Evolutionary conservation across 2,113 vertebrate species (phyloP), one percentile per base, ranked within the genome.

Genomic region (Oreamnos americanus): DNA sequence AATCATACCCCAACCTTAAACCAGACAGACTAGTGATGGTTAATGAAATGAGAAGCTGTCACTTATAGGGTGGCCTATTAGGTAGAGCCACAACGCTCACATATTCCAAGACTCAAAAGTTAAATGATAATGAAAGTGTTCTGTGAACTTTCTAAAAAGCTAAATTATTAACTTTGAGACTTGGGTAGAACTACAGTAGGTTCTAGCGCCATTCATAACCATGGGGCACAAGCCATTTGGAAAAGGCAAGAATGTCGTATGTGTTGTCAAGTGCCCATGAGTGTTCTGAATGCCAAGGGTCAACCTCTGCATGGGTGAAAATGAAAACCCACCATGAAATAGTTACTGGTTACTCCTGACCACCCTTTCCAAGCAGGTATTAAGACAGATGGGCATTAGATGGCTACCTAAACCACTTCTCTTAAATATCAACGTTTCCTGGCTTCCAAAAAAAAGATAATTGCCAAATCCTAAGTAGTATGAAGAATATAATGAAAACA

Each of bases 271-370:
- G 91, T 30, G 62, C 88, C 82, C 57, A 2, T 26, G 94, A 30
- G 79, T 96, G 45, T 11, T 30, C 51, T 39, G 89, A 95, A 93
- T 92, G 87, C 96, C 94, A 98, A 98, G 93, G 96, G 74, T 26
- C 47, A 30, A 57, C 57, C 71, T 87, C 88, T 23, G 95, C 96
- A 36, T 33, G n/a, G 71, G 57, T 49, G 43, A 94, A 85, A 91
- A 95, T n/a, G 86, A 96, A 96, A 13, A 64, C 51, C 71, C 93
- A 83, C 2, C 45, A 9, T 6, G 49, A 60, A 85, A 71, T 15
- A 53, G 21, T 88, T 93, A 13, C 19, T 62, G 6, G 90, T 91
- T 36, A 14, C 28, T 91, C 90, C 84, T 16, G 7, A 67, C 9
- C 39, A 82, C n/a, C 62, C 85, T 95, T 67, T 91, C 12, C 12